These are phyloP conservation scores for Dendropsophus ebraccatus DNA, from an alignment of 2,113 vertebrate genomes.

Conservation along the genomic window DNA sequence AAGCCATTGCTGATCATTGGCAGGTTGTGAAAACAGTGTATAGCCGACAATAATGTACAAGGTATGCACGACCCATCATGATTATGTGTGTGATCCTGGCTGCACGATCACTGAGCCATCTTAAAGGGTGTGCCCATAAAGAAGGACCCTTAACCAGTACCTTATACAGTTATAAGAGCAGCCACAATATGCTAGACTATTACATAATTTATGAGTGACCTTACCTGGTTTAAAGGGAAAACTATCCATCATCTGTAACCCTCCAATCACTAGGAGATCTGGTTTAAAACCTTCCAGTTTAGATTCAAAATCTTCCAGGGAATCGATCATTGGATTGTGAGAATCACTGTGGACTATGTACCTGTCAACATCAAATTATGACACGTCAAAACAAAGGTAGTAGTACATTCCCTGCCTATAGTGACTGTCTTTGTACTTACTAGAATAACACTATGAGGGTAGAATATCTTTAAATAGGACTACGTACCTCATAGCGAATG, in stretches of 20 bases:
- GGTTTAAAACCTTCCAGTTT: constrained; percentile 73
- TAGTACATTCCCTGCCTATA: no score
- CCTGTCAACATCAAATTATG: constrained; percentile 61
- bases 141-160: not conserved
- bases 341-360: constrained; percentile 83
- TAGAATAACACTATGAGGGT: not conserved
- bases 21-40: no score
- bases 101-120: no score
- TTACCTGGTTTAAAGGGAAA: constrained; percentile 79
- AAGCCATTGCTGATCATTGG: no score
- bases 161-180: no score
- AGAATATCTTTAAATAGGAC: no score
- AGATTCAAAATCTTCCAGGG: constrained; percentile 76
- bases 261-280: constrained; percentile 79
- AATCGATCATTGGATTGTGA: constrained; percentile 80
- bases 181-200: not conserved
- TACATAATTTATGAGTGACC: not conserved
- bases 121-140: no score
- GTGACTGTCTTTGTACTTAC: not conserved
- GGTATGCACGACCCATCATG: no score
- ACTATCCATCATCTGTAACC: constrained; percentile 85
- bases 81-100: no score
- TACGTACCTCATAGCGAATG: no score
- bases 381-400: no score
- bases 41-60: no score